These are phyloP conservation scores for Coregonus suidteri DNA, from an alignment of 2,797 vertebrate species.

Conservation along the genomic window DNA sequence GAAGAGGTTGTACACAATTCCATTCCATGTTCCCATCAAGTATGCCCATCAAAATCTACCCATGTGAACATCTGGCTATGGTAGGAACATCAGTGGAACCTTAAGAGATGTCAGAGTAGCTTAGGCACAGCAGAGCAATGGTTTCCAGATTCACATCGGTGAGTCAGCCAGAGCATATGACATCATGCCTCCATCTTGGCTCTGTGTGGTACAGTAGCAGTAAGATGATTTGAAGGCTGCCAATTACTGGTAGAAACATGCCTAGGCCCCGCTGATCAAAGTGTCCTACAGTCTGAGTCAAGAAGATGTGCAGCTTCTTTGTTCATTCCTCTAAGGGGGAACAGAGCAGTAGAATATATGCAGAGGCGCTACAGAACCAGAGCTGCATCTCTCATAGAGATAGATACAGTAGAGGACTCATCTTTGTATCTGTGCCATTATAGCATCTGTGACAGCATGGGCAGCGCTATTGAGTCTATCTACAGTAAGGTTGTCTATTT, in stretches of 20 bases:
- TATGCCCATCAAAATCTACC: too few relatives aligned
- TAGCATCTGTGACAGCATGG: too few relatives aligned
- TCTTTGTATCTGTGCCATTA: too few relatives aligned
- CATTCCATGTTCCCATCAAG: too few relatives aligned
- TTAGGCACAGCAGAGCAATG: not conserved
- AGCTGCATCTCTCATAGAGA: too few relatives aligned
- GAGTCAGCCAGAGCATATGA: not conserved
- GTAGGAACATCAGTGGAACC: not conserved
- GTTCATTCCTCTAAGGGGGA: not conserved
- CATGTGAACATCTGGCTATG: too few relatives aligned
- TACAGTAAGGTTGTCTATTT: too few relatives aligned
- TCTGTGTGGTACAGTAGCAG: conserved; percentile 27
- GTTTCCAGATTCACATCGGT: not conserved
- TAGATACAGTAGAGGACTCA: too few relatives aligned
- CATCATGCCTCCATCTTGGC: not conserved
- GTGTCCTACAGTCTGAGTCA: not conserved
- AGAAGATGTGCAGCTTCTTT: not conserved
- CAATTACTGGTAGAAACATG: conserved; percentile 61
- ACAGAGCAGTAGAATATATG: not conserved
- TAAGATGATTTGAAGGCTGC: conserved; percentile 42
- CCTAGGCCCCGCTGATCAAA: conserved; percentile 56
- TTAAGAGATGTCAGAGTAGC: not conserved
- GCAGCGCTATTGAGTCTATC: too few relatives aligned
- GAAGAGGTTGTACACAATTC: too few relatives aligned
- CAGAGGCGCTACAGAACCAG: not conserved